Base-by-base conservation (phyloP, 2,113 vertebrate species). In the Phoenicopterus ruber region DNA sequence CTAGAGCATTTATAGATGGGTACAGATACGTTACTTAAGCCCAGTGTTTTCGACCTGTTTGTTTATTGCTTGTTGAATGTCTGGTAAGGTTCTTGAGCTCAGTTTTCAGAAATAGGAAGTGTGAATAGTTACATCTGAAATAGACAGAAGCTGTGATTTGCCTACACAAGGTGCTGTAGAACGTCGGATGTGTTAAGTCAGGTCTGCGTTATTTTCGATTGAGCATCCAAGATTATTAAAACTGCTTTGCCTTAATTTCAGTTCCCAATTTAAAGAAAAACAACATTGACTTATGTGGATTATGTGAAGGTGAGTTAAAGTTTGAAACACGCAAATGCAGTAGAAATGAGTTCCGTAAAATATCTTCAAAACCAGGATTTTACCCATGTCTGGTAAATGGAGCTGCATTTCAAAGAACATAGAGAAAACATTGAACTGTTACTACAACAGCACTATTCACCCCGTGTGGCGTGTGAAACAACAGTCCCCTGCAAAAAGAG, bases 401-500 rank as follows among this genome's bases (percentile, higher is more conserved):
- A 63, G 38, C 11, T 77, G 17, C 13, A 26, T 52, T 62, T 85
- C 32, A 77, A 59, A 82, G 66, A 54, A 54, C 19, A 5, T 3
- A 38, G 29, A 44, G 47, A 44, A 63, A 25, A 36, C 49, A 17
- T 24, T 8, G 32, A 42, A 18, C n/a, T n/a, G 25, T n/a, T 61
- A 8, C 38, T 34, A 8, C 10, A 9, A 40, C 19, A 59, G 59
- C 29, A 7, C 28, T 54, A 2, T 40, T 61, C 29, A 32, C 49
- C 29, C 25, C 0, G 0, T 22, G n/a, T 52, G 34, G 52, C 1
- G 1, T 25, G 18, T n/a, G 65, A 58, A 86, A 54, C 19, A 88
- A 29, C 7, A 34, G 32, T 42, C 32, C 20, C 20, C 19, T 76
- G 70, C 49, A 57, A 62, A 84, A 71, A 54, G 24, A 7, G 1